These are phyloP conservation scores for Ochropleura leucogaster DNA, from an alignment of 2,888 invertebrate species.

Conservation along the genomic window DNA sequence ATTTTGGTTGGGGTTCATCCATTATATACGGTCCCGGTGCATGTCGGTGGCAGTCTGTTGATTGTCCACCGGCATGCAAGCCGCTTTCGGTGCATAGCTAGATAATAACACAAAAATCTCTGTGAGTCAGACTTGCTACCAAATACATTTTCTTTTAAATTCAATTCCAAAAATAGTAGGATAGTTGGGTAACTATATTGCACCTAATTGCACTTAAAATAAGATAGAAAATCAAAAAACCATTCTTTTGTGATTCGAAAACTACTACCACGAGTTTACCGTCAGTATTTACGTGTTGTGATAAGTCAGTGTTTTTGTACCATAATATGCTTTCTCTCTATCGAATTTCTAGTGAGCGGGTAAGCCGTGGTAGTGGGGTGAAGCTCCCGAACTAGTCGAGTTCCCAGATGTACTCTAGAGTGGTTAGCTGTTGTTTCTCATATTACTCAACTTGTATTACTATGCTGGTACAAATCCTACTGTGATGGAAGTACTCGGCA, in stretches of 20 bases:
- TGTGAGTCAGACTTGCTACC: constrained; percentile 71
- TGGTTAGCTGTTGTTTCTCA: constrained; percentile 67
- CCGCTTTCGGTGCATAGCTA: constrained; percentile 77
- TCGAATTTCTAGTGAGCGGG: constrained; percentile 62
- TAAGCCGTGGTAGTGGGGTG: constrained; percentile 68
- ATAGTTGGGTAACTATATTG: constrained; percentile 78
- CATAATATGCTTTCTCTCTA: constrained; percentile 67
- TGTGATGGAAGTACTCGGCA: constrained; percentile 70
- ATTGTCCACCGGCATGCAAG: constrained; percentile 45
- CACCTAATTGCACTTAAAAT: constrained; percentile 79
- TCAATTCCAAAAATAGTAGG: constrained; percentile 73
- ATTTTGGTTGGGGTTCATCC: constrained; percentile 77
- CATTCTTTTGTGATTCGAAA: constrained; percentile 61
- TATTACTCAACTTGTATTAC: constrained; percentile 66
- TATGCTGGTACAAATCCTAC: constrained; percentile 70
- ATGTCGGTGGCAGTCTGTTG: constrained; percentile 52
- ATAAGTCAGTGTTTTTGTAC: constrained; percentile 67
- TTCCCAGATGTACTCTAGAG: constrained; percentile 60
- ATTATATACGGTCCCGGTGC: constrained; percentile 68
- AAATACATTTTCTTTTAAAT: constrained; percentile 75
- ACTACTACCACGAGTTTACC: constrained; percentile 67
- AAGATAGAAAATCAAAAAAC: constrained; percentile 74
- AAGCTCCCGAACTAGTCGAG: constrained; percentile 64
- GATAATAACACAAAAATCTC: constrained; percentile 62
- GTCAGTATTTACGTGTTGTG: constrained; percentile 60